Evolutionary conservation across 1,140 invertebrate genomes (phyloP).

Genomic region (Hycleus phaleratus): DNA sequence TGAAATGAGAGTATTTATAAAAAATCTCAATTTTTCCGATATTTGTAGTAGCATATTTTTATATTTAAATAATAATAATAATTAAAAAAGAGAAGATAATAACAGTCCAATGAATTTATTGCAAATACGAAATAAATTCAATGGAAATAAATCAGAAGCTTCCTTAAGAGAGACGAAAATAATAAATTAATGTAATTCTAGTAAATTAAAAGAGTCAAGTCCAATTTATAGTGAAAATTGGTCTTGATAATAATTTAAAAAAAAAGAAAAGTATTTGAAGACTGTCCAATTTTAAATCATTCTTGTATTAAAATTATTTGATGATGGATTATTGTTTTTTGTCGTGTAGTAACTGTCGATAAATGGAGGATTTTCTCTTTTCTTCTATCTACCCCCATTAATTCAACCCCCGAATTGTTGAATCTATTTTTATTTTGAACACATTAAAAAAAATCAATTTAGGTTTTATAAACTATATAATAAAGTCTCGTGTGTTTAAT

Average conservation of each 20-base stretch:
- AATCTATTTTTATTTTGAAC: constrained; percentile 1
- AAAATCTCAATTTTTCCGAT: neutral
- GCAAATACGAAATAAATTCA: constrained; percentile 1
- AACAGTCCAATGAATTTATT: neutral
- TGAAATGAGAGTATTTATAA: neutral
- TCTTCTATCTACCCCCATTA: neutral
- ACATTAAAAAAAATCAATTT: constrained; percentile 2
- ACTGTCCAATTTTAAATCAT: constrained; percentile 14
- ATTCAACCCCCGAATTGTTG: neutral
- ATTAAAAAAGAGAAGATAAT: neutral
- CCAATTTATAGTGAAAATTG: neutral
- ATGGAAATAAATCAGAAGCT: constrained; percentile 1
- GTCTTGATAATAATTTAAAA: neutral
- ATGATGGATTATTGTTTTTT: neutral
- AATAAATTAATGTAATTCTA: neutral
- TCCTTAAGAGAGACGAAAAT: constrained; percentile 5
- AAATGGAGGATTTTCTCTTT: neutral
- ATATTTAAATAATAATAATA: neutral
- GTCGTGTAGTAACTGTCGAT: constrained; percentile 9
- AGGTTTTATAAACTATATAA: neutral
- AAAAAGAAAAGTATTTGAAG: constrained; percentile 8
- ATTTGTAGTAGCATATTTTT: neutral
- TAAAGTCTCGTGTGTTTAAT: constrained; percentile 5
- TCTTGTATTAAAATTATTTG: constrained; percentile 1
- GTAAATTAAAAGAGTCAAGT: neutral